These are phyloP conservation scores for Luidia sarsii DNA, from an alignment of 53 echinoderm and acorn worm species.

Conservation along the genomic window DNA sequence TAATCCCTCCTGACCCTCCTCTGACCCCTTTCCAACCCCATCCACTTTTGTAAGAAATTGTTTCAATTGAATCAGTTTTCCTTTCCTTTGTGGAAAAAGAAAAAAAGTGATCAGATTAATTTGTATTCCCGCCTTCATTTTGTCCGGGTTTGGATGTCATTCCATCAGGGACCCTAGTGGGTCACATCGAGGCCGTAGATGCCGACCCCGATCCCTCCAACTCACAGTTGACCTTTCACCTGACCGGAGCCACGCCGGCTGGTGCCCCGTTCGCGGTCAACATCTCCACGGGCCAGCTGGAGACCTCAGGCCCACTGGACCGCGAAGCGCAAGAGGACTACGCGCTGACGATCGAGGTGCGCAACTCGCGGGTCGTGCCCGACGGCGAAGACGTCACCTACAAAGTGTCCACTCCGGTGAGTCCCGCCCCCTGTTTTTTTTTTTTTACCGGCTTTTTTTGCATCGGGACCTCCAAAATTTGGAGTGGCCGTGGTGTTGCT, in stretches of 20 bases:
- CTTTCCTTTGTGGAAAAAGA: no score
- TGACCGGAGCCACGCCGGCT: constrained; percentile 52
- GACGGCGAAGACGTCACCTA: constrained; percentile 1
- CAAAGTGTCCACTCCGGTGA: constrained; percentile 8
- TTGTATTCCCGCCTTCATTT: background rate
- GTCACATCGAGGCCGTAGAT: constrained; percentile 61
- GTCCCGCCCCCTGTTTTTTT: no score
- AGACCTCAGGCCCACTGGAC: constrained; percentile 54
- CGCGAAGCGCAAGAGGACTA: constrained; percentile 67
- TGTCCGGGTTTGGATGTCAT: background rate
- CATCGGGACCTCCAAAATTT: no score
- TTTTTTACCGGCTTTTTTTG: no score
- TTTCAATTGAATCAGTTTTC: no score
- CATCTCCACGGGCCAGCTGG: constrained; percentile 64
- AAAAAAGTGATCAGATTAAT: no score
- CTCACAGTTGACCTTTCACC: constrained; percentile 72
- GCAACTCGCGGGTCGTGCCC: background rate
- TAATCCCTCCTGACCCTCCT: no score
- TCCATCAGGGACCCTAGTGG: constrained; percentile 70
- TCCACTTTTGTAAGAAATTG: no score
- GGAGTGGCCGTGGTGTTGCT: no score
- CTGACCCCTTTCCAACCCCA: no score
- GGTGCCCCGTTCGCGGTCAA: constrained; percentile 67
- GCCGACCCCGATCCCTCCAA: constrained; percentile 66
- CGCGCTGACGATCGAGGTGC: constrained; percentile 67